Evolutionary conservation across 2,888 invertebrate species (phyloP).

Genomic region (Drosophila suboccidentalis): DNA sequence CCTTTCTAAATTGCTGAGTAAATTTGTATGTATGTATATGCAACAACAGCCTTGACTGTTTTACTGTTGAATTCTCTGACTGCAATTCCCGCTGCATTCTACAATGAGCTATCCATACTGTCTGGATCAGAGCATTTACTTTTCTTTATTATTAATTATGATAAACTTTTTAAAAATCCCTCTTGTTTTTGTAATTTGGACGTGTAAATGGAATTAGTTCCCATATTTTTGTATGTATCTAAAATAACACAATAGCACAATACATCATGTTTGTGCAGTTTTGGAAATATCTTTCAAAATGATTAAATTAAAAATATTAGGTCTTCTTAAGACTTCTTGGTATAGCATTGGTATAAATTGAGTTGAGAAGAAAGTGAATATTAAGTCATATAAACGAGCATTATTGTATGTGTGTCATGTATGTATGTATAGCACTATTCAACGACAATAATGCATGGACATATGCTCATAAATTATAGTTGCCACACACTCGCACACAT

Average conservation of each 20-base stretch:
- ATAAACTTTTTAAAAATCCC: no score
- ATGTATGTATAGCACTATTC: conserved; percentile 1
- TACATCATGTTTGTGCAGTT: no score
- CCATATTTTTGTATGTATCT: no score
- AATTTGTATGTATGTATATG: conserved; percentile 28
- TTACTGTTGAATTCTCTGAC: conserved; percentile 25
- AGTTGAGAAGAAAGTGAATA: conserved; percentile 20
- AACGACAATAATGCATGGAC: conserved; percentile 36
- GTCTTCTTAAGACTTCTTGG: no score
- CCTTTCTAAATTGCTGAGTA: conserved; percentile 65
- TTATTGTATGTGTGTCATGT: neutral
- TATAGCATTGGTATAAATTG: no score
- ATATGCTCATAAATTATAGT: conserved; percentile 31
- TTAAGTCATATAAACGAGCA: neutral
- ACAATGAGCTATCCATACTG: neutral
- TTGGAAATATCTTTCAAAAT: no score
- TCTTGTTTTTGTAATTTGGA: no score
- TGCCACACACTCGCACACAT: conserved; percentile 32
- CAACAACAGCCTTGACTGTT: conserved; percentile 54
- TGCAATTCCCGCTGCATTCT: conserved; percentile 15
- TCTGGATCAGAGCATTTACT: no score
- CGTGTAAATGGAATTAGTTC: no score
- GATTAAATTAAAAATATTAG: no score
- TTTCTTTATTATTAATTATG: no score
- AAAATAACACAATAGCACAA: no score